Base-by-base conservation (phyloP, 2,113 vertebrate species). In the Muscicapa adusta region DNA sequence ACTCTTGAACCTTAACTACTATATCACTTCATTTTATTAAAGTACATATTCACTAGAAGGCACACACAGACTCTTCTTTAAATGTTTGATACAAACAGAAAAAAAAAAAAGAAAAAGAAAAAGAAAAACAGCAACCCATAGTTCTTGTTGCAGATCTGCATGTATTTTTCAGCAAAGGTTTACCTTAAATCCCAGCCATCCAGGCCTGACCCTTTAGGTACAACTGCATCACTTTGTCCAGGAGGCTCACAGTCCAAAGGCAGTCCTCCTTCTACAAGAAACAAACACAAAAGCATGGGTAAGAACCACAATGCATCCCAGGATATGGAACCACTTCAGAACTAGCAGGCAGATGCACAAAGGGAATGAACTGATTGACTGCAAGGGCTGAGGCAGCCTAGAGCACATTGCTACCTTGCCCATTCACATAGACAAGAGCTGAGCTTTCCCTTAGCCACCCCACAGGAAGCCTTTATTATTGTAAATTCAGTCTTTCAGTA, bases 141-240 rank as follows among this genome's bases (percentile, higher is more conserved):
- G 13, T 18, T 66, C 33, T 47, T 18, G 12, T 38, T 66, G 88
- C 58, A 68, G 12, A 68, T 63, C 22, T 63, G 43, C 22, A 82
- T 13, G 4, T 33, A 8, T 43, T 88, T 85, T 88, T 47, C 34
- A 86, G 42, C 45, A 89, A n/a, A 56, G 33, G 12, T 85, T 95
- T 40, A 97, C 96, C 96, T 97, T 94, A 97, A 95, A 89, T 85
- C 36, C 31, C 63, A 93, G n/a, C 17, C 54, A 76, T 79, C 50
- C 73, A 53, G 53, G 50, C 14, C 54, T 54, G 73, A 61, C n/a
- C 63, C 25, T 72, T n/a, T 7, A 84, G 20, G 28, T 18, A n/a
- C 61, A 31, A 11, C 65, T 66, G 51, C 34, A 76, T 83, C 56
- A 77, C 58, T 31, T 60, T 18, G 23, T 36, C 47, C 45, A 77